Evolutionary conservation across 2,113 vertebrate genomes (phyloP), one percentile per base, ranked within the genome.

Genomic region (Taurulus bubalis): DNA sequence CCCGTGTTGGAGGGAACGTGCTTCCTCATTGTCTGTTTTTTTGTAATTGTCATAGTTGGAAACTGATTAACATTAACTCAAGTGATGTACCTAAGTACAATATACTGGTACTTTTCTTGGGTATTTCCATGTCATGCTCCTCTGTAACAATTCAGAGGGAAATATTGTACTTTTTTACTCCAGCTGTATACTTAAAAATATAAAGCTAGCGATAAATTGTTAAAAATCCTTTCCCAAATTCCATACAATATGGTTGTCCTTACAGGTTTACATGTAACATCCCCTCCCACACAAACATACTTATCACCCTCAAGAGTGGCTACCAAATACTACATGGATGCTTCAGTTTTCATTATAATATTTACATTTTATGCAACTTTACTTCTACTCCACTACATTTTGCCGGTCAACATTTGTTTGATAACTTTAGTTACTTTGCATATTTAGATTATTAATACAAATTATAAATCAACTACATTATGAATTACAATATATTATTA

Each of bases 41-140:
- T 1, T 32, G 32, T 14, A 49, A 71, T 66, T 65, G 12, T 1
- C 5, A 55, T 30, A 1, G 6, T 5, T 73, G 15, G 20, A 72
- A 51, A 71, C 15, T 56, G 30, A 71, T 5, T 56, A 66, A 75
- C 36, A 66, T 58, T 56, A 67, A 32, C 38, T 59, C 6, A 38
- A 51, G 45, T 40, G 51, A 60, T 24, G 56, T 62, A 15, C 26
- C 28, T 26, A 18, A 11, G 1, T 12, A 68, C 66, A 32, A 20
- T 47, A 2, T 24, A 32, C 3, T 47, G 10, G 1, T 59, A 32
- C 16, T 59, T 59, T 59, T 24, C 15, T 32, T 59, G 15, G 7
- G 14, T 59, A 59, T 30, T 59, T 59, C 49, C 24, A 42, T 22
- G 28, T 4, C 14, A 28, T 42, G 24, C n/a, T 38, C 55, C 8